These are phyloP conservation scores for Crocallis elinguaria DNA, from an alignment of 2,888 invertebrate genomes.

Conservation along the genomic window DNA sequence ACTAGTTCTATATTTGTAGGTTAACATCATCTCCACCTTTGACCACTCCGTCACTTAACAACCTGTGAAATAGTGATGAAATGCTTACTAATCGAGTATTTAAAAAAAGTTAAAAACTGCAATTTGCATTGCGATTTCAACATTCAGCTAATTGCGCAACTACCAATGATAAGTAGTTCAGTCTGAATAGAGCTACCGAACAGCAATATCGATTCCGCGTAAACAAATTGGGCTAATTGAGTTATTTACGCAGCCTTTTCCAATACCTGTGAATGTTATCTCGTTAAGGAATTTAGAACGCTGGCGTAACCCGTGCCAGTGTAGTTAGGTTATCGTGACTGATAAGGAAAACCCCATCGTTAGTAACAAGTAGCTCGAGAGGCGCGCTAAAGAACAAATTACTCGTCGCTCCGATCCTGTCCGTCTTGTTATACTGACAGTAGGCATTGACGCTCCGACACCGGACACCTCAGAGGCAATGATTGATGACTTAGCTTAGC, in stretches of 20 bases:
- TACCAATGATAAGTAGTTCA: constrained; percentile 1
- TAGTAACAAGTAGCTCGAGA: constrained; percentile 22
- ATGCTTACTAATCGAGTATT: no score
- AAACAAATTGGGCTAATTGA: constrained; percentile 37
- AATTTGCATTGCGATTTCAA: not conserved
- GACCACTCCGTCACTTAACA: no score
- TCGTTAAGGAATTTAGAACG: constrained; percentile 33
- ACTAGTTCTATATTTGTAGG: no score
- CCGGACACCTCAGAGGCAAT: constrained; percentile 44
- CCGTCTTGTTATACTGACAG: constrained; percentile 12
- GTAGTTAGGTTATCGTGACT: constrained; percentile 14
- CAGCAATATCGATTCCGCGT: constrained; percentile 12
- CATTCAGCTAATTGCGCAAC: constrained; percentile 1
- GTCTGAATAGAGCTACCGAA: not conserved
- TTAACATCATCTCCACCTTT: no score
- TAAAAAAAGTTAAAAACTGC: no score
- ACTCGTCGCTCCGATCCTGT: constrained; percentile 11
- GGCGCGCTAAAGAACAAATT: constrained; percentile 14
- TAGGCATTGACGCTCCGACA: constrained; percentile 27
- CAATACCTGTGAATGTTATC: constrained; percentile 31
- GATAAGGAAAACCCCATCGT: constrained; percentile 31
- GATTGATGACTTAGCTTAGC: constrained; percentile 46
- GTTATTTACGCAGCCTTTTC: constrained; percentile 26
- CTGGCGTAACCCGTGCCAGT: constrained; percentile 19
- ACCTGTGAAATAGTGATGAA: no score